These are phyloP conservation scores for Mugil cephalus DNA, from an alignment of 2,113 vertebrate genomes.

Conservation along the genomic window DNA sequence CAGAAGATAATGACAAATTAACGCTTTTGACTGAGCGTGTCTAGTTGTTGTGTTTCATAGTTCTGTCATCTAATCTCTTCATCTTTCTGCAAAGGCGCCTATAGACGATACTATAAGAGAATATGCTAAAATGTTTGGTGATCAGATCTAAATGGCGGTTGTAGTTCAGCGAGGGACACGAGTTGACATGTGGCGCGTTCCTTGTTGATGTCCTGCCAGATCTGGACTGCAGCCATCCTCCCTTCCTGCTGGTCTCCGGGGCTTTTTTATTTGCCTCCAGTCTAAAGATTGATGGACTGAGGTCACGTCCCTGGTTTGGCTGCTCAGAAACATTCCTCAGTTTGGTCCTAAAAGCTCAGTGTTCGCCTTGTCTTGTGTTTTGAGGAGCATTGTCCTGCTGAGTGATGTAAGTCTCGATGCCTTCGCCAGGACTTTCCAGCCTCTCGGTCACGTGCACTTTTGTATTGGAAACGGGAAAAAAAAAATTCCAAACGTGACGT, in stretches of 20 bases:
- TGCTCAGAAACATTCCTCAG: neutral
- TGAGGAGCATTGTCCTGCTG: neutral
- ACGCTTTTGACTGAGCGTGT: no score
- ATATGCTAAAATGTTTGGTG: no score
- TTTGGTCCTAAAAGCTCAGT: neutral
- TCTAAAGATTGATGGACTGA: slow-evolving; percentile 1
- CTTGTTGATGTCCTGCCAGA: neutral
- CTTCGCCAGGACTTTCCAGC: no score
- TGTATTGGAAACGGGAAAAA: no score
- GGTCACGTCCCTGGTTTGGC: slow-evolving; percentile 10
- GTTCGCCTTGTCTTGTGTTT: neutral
- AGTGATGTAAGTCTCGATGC: neutral
- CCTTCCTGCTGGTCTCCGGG: slow-evolving; percentile 1
- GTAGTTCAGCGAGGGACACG: neutral
- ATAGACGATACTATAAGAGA: no score
- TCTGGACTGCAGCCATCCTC: neutral
- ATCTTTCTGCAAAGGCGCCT: no score
- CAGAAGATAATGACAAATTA: no score
- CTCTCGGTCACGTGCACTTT: no score
- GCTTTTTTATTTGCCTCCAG: neutral
- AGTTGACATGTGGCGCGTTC: neutral
- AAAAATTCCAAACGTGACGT: no score
- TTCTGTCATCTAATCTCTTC: no score
- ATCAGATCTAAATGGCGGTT: neutral
- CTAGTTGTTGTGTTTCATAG: no score